Evolutionary conservation across 2,113 vertebrate genomes (phyloP).

Genomic region (Hippolais icterina): DNA sequence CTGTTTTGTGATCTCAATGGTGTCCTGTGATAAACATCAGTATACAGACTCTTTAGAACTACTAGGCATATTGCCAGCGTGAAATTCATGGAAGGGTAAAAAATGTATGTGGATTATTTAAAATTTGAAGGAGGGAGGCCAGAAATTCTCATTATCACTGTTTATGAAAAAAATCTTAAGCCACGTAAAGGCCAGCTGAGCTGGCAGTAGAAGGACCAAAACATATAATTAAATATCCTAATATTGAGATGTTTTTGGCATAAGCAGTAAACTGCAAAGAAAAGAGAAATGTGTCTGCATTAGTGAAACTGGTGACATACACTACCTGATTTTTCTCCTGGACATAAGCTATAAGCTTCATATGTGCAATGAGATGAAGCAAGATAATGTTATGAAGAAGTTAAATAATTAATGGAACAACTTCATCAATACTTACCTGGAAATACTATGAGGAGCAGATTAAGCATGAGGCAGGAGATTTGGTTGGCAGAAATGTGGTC

Average conservation of each 20-base stretch:
- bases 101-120: background rate
- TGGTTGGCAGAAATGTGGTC: background rate
- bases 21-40: background rate
- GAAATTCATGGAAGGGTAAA: background rate
- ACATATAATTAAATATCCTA: background rate
- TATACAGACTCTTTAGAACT: background rate
- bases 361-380: accelerated
- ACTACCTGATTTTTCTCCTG: background rate
- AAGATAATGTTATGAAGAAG: background rate
- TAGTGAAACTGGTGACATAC: background rate
- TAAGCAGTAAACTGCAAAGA: background rate
- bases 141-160: background rate
- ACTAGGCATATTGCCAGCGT: background rate
- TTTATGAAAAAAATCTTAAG: background rate
- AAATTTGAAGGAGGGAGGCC: background rate
- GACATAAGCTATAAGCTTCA: background rate
- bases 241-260: background rate
- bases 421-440: background rate
- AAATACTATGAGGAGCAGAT: background rate
- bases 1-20: background rate
- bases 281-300: background rate
- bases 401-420: background rate
- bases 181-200: background rate
- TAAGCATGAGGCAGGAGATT: background rate
- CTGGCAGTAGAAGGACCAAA: background rate